Base-by-base conservation (phyloP, 2,888 invertebrate species). In the Cactoblastis cactorum region DNA sequence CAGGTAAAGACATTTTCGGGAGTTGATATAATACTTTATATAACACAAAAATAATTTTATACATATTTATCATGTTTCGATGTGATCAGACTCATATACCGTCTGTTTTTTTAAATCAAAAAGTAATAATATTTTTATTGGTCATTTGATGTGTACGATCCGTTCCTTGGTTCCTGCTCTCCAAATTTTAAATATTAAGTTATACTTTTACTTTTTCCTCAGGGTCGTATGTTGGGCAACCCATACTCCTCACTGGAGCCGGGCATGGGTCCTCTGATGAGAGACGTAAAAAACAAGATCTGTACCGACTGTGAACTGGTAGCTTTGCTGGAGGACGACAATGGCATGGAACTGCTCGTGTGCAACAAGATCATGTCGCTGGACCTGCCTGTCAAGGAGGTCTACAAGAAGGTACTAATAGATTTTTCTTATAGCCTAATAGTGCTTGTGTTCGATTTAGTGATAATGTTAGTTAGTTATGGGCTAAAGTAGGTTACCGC, bases 281-380 rank as follows among this genome's bases (percentile, higher is more conserved):
- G 99, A 34, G 98, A 99, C 78, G 97, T 99, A 8, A 99, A 99
- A 86, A 99, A 99, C 83, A 99, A 99, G 87, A 99, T 99, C 62
- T 98, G 97, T 74, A 96, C 96, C 43, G 99, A 99, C 84, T 99
- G 99, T 82, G 99, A 99, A 77, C 90, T 99, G 53, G 97, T 99
- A n/a, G 98, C 99, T 0, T 84, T 99, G 19, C 84, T 99, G 0
- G 99, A 99, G 75, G 99, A 99, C 79, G 99, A 99, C 81, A 98
- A 97, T 71, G 98, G 98, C 50, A 99, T 99, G 98, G 98, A 98
- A 77, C 90, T 99, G 59, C 91, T 99, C 24, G 98, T 99, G 5
- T 97, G 97, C 79, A 98, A 98, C 80, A 98, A 98, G 90, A 99
- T 99, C 61, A 98, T 99, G 81, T 97, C 97, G 55, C 91, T 99